Conservation (phyloP, 2,113 vertebrate genomes). For the Porphyrio hochstetteri region DNA sequence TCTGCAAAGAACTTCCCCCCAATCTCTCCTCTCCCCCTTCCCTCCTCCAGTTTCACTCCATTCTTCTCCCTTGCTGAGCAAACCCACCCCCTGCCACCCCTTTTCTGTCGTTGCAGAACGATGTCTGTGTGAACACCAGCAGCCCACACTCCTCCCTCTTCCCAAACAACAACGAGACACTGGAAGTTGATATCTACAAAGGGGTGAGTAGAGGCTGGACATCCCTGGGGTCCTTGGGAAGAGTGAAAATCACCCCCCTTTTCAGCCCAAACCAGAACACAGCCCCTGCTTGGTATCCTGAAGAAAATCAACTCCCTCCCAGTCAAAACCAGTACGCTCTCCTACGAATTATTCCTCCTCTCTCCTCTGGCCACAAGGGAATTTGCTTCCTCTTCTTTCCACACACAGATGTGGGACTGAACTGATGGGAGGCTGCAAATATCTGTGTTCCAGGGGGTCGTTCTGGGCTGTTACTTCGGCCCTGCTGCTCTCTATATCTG, state of each 20-base stretch:
- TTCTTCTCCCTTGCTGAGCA: background rate
- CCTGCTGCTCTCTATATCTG: slow-evolving; percentile 93
- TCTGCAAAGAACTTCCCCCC: too few species aligned
- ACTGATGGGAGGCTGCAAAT: background rate
- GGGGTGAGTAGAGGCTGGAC: slow-evolving; percentile 79
- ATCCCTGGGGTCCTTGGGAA: too few species aligned
- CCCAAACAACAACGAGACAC: slow-evolving; percentile 79
- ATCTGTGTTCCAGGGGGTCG: slow-evolving; percentile 77
- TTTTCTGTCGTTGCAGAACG: slow-evolving; percentile 40
- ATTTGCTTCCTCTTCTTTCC: background rate
- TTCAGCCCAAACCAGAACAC: too few species aligned
- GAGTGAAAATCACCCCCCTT: too few species aligned
- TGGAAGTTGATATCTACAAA: slow-evolving; percentile 96
- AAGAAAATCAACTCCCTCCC: too few species aligned
- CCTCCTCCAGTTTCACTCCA: too few species aligned
- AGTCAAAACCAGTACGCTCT: too few species aligned
- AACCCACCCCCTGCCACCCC: background rate
- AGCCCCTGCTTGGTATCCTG: too few species aligned
- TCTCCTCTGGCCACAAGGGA: background rate
- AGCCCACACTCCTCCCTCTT: slow-evolving; percentile 81
- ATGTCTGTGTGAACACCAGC: slow-evolving; percentile 68
- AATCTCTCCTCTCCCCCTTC: too few species aligned
- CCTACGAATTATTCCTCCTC: background rate
- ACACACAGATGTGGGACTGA: background rate
- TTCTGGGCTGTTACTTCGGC: slow-evolving; percentile 94